Base-by-base conservation (phyloP, 2,888 invertebrate genomes). In the Polia nebulosa region DNA sequence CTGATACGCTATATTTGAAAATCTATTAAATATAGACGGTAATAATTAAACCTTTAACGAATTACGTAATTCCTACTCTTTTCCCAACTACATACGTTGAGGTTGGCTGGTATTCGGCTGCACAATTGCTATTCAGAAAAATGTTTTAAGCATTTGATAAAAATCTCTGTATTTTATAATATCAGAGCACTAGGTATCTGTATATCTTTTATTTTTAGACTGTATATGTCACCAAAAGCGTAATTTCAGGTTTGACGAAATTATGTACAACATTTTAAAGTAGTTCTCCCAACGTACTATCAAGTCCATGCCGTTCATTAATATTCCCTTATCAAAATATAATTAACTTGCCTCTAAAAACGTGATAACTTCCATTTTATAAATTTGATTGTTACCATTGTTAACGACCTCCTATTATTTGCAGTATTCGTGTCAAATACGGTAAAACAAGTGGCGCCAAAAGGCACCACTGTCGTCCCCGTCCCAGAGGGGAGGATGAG, bases 401-500 rank as follows among this genome's bases (percentile, higher is more conserved):
- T n/a, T n/a, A n/a, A n/a, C n/a, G n/a, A n/a, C n/a, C 39, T 41
- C 39, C 45, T 47, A 5, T 53, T 41, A 11, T 56, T 91, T 92
- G 4, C 92, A 95, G 95, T 95, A 45, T 95, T 88, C 85, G 80
- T 93, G 29, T 60, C 93, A 3, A 92, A 89, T 74, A 64, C 94
- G 2, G 27, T 89, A 6, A 93, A 92, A 74, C 93, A 91, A 69
- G 67, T 91, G 0, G 87, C 89, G 2, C 89, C 92, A 0, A 94
- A 91, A 77, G 92, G 94, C 47, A 93, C 95, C 0, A 78, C 92
- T 1, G 87, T 96, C 1, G 93, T 96, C 2, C 96, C 96, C 0
- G 91, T 96, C 1, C 92, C 96, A 0, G 97, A 97, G 86, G 97
- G 96, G 1, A 92, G 96, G 25, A 96, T 97, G 94, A 89, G 97